Base-by-base conservation (phyloP, 2,888 invertebrate species). In the Heteromyza rotundicornis region DNA sequence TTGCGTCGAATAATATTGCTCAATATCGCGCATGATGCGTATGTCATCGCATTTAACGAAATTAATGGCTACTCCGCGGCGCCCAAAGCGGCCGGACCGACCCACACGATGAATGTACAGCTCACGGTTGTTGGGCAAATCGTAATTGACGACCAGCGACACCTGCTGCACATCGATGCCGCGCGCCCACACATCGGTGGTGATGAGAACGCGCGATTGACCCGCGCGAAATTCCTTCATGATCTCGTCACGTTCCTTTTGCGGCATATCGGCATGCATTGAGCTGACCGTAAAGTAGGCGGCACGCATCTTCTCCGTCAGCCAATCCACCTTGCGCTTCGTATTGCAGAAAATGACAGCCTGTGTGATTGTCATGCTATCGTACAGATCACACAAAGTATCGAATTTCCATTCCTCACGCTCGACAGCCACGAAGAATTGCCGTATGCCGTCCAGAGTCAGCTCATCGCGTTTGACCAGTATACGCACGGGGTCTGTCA, bases 391-490 rank as follows among this genome's bases (percentile, higher is more conserved):
- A 82, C 98, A 98, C 1, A 99, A 86, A 0, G 99, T 99, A 83
- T 99, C 98, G 83, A 99, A 98, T 85, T 99, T 99, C 98, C 98
- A 99, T 84, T 99, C 99, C 82, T 99, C 99, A 47, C 98, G 88
- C 84, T 99, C 99, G 0, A 99, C 98, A 22, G 98, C 97, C 5
- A 99, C 98, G 78, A 99, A 99, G 85, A 99, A 99, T 84, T 99
- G 99, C 83, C 98, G 99, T 71, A 99, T 98, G 50, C 98, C 99
- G 88, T 99, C 99, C 67, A 99, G 86, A 57, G 99, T 99, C 92
- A 99, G 90, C 86, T 99, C 99, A 87, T 99, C 95, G 87, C 96
- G 97, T 88, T 99, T 99, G 16, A 99, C 98, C 69, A 99, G 88
- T 76, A 99, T 98, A 68, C 98, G 89, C 73, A 99, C 95, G 0